These are phyloP conservation scores for Pterocles gutturalis DNA, from an alignment of 2,113 vertebrate genomes.

Conservation along the genomic window DNA sequence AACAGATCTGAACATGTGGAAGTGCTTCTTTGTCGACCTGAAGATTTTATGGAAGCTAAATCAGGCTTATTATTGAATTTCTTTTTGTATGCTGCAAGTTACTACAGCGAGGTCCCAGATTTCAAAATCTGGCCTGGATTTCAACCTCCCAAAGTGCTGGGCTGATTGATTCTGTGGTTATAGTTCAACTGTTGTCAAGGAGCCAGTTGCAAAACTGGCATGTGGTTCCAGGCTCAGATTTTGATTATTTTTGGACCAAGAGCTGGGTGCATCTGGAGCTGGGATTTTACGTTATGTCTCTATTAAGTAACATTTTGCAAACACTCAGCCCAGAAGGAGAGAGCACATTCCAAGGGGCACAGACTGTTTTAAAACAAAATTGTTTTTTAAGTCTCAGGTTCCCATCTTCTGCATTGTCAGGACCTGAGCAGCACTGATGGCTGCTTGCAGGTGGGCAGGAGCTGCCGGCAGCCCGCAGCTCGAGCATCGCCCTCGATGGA, in stretches of 20 bases:
- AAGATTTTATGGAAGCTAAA: constrained; percentile 48
- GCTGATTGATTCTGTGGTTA: constrained; percentile 54
- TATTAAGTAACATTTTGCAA: constrained; percentile 55
- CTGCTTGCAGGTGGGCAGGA: neutral
- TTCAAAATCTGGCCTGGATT: constrained; percentile 56
- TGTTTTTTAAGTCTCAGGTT: neutral
- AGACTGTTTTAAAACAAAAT: neutral
- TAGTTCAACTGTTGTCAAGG: constrained; percentile 49
- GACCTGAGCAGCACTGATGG: neutral
- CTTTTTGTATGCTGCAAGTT: constrained; percentile 26
- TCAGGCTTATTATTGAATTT: constrained; percentile 37
- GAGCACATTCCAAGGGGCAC: neutral
- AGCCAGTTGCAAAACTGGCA: constrained; percentile 62
- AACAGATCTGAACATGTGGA: constrained; percentile 2
- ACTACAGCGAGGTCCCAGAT: constrained; percentile 39
- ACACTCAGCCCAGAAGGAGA: neutral
- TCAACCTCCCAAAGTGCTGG: constrained; percentile 59
- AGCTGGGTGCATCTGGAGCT: neutral
- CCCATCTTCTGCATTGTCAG: neutral
- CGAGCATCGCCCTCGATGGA: fast-evolving
- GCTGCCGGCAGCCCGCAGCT: neutral
- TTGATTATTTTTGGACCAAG: constrained; percentile 56
- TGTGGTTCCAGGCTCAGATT: constrained; percentile 22
- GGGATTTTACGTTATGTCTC: constrained; percentile 45
- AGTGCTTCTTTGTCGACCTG: neutral